These are phyloP conservation scores for Ceratothoa steindachneri DNA, from an alignment of 2,888 invertebrate genomes.

Conservation along the genomic window DNA sequence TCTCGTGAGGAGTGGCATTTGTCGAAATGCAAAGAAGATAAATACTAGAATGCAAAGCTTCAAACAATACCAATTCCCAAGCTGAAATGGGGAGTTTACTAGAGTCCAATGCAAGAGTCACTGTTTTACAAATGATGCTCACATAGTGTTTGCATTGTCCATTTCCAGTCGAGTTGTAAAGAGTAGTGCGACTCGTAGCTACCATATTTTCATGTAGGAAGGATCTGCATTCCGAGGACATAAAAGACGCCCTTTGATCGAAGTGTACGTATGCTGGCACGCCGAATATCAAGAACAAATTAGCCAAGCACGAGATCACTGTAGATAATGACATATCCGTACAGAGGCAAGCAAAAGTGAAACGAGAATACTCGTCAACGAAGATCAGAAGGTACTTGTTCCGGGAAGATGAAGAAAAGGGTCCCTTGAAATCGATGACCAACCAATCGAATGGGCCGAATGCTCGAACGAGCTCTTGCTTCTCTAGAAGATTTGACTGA, in stretches of 20 bases:
- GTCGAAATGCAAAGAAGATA: no score
- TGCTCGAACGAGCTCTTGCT: neutral
- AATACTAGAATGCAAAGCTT: no score
- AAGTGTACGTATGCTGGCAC: constrained; percentile 18
- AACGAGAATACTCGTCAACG: neutral
- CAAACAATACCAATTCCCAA: no score
- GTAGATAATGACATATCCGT: neutral
- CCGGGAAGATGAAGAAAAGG: neutral
- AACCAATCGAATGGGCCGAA: neutral
- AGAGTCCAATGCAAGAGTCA: neutral
- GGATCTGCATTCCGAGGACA: neutral
- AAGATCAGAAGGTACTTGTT: neutral
- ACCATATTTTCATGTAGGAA: neutral
- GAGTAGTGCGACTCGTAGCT: constrained; percentile 9
- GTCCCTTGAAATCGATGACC: neutral
- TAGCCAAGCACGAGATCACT: neutral
- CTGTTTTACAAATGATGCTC: constrained; percentile 3
- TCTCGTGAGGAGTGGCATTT: no score
- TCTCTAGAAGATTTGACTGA: neutral
- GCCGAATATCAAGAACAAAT: constrained; percentile 8
- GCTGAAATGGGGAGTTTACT: no score
- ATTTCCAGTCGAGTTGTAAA: constrained; percentile 10
- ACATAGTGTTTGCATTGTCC: neutral
- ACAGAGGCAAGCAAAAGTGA: neutral
- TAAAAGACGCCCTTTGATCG: constrained; percentile 6